phyloP scores from a whole-genome alignment of 2,888 invertebrate species.

The Morpho helenor region DNA sequence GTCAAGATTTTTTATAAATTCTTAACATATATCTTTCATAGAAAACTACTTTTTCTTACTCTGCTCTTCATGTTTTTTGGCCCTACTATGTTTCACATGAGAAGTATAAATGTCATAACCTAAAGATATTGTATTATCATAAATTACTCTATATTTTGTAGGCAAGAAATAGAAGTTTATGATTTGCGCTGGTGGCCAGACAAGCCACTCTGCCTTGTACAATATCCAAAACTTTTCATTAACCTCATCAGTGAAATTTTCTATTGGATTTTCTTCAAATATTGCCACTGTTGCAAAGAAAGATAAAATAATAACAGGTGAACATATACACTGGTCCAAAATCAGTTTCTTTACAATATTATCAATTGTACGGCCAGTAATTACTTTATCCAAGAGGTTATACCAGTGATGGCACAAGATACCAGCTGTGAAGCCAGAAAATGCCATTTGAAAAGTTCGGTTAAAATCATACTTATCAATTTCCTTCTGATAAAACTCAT shows the following conservation, averaged over 20 bases:
- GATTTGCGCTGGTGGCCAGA: conserved; percentile 96
- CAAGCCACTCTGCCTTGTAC: conserved; percentile 93
- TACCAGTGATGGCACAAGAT: conserved; percentile 94
- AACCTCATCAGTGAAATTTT: conserved; percentile 84
- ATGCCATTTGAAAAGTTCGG: conserved; percentile 88
- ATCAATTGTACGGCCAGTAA: conserved; percentile 84
- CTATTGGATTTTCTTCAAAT: conserved; percentile 82
- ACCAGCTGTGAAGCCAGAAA: conserved; percentile 89
- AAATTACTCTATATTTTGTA: conserved; percentile 90
- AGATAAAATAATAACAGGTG: conserved; percentile 88
- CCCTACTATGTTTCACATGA: conserved; percentile 83
- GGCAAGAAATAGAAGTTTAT: conserved; percentile 95
- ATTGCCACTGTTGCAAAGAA: conserved; percentile 89
- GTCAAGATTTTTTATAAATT: no score
- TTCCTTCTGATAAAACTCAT: conserved; percentile 84
- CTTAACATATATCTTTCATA: no score
- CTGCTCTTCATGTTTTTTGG: conserved; percentile 29
- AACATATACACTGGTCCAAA: conserved; percentile 91
- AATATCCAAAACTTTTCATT: conserved; percentile 86
- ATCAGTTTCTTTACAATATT: conserved; percentile 88
- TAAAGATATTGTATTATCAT: conserved; percentile 92
- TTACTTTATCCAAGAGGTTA: conserved; percentile 84
- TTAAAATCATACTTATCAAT: conserved; percentile 78
- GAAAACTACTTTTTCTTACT: no score
- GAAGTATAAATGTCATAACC: conserved; percentile 94